phyloP scores from a whole-genome alignment of 1,140 invertebrate genomes.

The Batillaria attramentaria region DNA sequence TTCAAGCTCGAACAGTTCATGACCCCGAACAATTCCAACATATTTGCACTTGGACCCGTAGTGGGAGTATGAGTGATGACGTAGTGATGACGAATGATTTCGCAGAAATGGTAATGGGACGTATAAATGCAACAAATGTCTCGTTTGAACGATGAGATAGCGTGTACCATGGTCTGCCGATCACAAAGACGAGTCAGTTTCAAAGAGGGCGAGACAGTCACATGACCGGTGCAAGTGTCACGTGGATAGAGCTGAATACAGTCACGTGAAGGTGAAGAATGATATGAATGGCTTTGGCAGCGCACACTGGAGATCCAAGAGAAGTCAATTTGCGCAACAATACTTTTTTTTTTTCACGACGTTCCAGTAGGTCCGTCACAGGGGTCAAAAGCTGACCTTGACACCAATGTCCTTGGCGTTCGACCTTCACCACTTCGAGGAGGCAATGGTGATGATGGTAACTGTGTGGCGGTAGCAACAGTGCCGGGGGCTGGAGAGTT shows the following conservation, averaged over 20 bases:
- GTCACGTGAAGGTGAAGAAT: too few species aligned
- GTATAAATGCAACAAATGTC: neutral
- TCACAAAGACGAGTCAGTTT: neutral
- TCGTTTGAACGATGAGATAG: neutral
- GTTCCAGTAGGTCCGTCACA: neutral
- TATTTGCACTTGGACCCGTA: constrained; percentile 34
- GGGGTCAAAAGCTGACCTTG: neutral
- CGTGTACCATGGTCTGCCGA: neutral
- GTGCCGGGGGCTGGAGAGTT: neutral
- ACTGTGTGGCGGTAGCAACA: neutral
- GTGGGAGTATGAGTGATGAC: constrained; percentile 15
- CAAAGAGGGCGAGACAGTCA: neutral
- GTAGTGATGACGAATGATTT: neutral
- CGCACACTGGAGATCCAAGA: too few species aligned
- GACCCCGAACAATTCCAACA: too few species aligned
- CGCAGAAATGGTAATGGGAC: neutral
- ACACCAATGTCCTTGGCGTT: neutral
- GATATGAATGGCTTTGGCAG: too few species aligned
- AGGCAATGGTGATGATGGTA: neutral
- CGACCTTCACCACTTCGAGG: neutral
- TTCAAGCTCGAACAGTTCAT: too few species aligned
- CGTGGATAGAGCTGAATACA: too few species aligned
- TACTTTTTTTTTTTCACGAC: neutral
- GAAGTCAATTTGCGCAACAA: neutral
- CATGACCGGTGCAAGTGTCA: neutral